A percentile compares a stretch with the other conserved stretches of the same genome.
These are phyloP conservation scores for Pachyrhynchus sulphureomaculatus DNA, from an alignment of 1,140 invertebrate species.

Conservation along the genomic window DNA sequence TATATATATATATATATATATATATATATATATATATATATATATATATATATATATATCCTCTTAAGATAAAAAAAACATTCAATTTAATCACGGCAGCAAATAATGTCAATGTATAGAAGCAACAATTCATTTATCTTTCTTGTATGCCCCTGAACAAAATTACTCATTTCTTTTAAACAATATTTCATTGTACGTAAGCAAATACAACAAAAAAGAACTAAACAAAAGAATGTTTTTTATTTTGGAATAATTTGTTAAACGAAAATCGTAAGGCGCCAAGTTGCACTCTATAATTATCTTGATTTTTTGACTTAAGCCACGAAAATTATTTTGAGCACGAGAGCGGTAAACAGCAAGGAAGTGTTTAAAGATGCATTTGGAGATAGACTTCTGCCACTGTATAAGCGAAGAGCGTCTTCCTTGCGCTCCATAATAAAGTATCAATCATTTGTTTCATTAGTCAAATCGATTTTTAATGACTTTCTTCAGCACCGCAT, in stretches of 20 bases:
- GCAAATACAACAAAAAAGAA: too few relatives aligned
- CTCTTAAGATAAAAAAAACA: too few relatives aligned
- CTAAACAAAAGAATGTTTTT: background rate
- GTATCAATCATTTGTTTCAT: conserved; percentile 50
- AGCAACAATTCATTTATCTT: too few relatives aligned
- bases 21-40: too few relatives aligned
- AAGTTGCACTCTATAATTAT: conserved; percentile 8
- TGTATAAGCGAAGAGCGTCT: conserved; percentile 26
- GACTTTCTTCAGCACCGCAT: conserved; percentile 41
- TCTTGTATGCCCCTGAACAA: too few relatives aligned
- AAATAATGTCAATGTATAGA: too few relatives aligned
- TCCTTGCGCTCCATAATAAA: conserved; percentile 38
- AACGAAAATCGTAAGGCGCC: background rate
- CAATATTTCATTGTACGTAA: too few relatives aligned
- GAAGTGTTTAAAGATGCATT: conserved; percentile 26
- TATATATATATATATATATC: too few relatives aligned
- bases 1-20: too few relatives aligned
- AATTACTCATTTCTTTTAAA: too few relatives aligned
- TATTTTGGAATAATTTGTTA: conserved; percentile 8
- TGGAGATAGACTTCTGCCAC: conserved; percentile 28
- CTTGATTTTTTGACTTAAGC: conserved; percentile 2
- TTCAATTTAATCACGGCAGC: too few relatives aligned
- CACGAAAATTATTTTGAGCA: conserved; percentile 15
- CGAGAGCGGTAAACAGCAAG: conserved; percentile 19
- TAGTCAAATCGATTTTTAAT: conserved; percentile 49